A percentile compares a stretch with the other conserved stretches of the same genome.
Evolutionary conservation across 2,888 invertebrate species (phyloP).

Genomic region (Cantharis flavilabris): DNA sequence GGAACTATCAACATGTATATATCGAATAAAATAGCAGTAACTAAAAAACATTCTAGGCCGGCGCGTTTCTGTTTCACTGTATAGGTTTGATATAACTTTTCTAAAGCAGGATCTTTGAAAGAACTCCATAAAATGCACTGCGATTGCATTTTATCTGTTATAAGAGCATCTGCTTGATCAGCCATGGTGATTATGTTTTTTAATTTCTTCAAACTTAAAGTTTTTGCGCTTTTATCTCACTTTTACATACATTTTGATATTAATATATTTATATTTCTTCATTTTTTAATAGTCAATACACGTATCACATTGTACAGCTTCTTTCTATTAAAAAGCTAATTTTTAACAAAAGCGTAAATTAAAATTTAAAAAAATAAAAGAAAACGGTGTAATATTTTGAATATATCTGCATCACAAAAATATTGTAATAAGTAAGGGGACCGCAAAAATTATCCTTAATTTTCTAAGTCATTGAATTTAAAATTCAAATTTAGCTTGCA

Average conservation of each 20-base stretch:
- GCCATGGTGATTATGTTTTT: slow-evolving; percentile 37
- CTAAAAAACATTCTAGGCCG: slow-evolving; percentile 71
- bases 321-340: slow-evolving; percentile 12
- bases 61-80: slow-evolving; percentile 72
- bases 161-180: slow-evolving; percentile 44
- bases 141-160: slow-evolving; percentile 46
- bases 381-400: background rate
- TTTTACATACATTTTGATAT: background rate
- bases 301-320: background rate
- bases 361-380: background rate
- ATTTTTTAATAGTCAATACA: slow-evolving; percentile 6
- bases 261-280: slow-evolving; percentile 7
- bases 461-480: background rate
- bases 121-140: slow-evolving; percentile 49
- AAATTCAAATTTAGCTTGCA: background rate
- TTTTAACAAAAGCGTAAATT: background rate
- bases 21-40: slow-evolving; percentile 69
- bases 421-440: background rate
- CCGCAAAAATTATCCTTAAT: background rate
- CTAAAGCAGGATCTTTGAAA: slow-evolving; percentile 67
- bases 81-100: slow-evolving; percentile 73
- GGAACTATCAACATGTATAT: slow-evolving; percentile 64
- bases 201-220: background rate
- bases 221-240: background rate
- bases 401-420: background rate